Evolutionary conservation across 2,888 invertebrate genomes (phyloP).

Genomic region (Strigamia maritima): DNA sequence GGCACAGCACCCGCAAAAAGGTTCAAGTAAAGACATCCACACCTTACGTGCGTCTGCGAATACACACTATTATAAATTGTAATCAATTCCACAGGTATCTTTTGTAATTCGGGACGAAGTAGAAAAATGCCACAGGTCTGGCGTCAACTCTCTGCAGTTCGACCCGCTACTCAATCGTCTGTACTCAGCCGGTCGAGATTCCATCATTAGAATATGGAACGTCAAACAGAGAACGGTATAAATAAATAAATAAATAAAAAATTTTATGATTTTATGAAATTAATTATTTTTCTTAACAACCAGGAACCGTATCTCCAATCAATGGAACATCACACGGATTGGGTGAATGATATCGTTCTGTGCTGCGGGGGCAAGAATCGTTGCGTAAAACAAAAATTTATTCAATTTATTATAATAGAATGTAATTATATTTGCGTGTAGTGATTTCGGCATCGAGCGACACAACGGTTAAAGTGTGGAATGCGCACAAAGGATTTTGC

Average conservation of each 20-base stretch:
- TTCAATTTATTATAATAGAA: neutral
- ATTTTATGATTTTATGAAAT: neutral
- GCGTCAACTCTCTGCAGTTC: conserved; percentile 91
- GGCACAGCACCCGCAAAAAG: conserved; percentile 58
- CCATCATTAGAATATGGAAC: conserved; percentile 82
- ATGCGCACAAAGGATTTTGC: conserved; percentile 97
- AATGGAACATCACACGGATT: conserved; percentile 99
- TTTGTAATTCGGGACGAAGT: conserved; percentile 96
- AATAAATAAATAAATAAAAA: neutral
- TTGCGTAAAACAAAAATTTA: conserved; percentile 54
- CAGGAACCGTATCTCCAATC: conserved; percentile 82
- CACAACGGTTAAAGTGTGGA: conserved; percentile 99
- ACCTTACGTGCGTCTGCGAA: neutral
- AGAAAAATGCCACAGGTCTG: conserved; percentile 89
- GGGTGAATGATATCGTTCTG: conserved; percentile 98
- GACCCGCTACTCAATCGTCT: conserved; percentile 82
- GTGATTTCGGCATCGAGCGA: conserved; percentile 99
- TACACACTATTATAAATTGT: too few species aligned
- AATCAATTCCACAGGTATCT: conserved; percentile 67
- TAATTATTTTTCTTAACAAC: neutral
- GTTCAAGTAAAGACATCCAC: conserved; percentile 54
- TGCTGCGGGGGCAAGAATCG: conserved; percentile 95
- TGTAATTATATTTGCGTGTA: conserved; percentile 49
- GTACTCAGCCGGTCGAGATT: conserved; percentile 95
- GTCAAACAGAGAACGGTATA: conserved; percentile 50